Evolutionary conservation across 1,140 invertebrate species (phyloP).

Genomic region (Ips nitidus): DNA sequence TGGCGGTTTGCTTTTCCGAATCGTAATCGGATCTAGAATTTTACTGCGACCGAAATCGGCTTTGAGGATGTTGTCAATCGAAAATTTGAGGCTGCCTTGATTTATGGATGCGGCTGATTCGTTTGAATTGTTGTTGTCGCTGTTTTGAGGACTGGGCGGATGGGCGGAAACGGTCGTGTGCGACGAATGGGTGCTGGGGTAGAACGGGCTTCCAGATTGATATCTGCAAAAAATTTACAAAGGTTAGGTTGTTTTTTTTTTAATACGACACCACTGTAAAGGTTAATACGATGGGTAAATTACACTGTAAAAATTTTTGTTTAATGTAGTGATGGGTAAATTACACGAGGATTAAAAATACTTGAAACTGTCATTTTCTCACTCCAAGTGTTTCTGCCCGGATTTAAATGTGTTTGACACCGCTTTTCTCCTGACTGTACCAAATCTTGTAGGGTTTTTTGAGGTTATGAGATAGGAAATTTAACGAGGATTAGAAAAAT

Average conservation of each 20-base stretch:
- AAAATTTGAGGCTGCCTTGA: slow-evolving; percentile 78
- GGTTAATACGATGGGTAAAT: not conserved
- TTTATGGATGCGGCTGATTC: slow-evolving; percentile 53
- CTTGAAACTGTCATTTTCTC: too few species aligned
- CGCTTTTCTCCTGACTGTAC: too few species aligned
- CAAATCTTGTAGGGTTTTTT: too few species aligned
- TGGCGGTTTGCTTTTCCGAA: slow-evolving; percentile 57
- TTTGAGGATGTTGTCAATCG: slow-evolving; percentile 90
- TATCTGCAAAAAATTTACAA: slow-evolving; percentile 18
- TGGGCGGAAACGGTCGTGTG: slow-evolving; percentile 36
- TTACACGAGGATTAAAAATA: too few species aligned
- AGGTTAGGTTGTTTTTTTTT: not conserved
- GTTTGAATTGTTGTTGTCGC: slow-evolving; percentile 52
- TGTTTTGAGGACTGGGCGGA: slow-evolving; percentile 41
- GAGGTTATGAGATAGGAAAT: too few species aligned
- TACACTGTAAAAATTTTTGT: too few species aligned
- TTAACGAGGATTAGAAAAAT: too few species aligned
- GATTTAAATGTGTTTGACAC: too few species aligned
- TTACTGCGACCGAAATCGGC: slow-evolving; percentile 78
- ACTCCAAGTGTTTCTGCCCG: too few species aligned
- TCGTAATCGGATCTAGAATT: slow-evolving; percentile 68
- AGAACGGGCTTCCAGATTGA: slow-evolving; percentile 26
- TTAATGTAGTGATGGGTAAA: too few species aligned
- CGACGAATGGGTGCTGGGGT: slow-evolving; percentile 33
- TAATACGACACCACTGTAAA: not conserved